A percentile compares a stretch with the other conserved stretches of the same genome.
phyloP scores from a whole-genome alignment of 2,888 invertebrate species.

The Strigamia crassipes region DNA sequence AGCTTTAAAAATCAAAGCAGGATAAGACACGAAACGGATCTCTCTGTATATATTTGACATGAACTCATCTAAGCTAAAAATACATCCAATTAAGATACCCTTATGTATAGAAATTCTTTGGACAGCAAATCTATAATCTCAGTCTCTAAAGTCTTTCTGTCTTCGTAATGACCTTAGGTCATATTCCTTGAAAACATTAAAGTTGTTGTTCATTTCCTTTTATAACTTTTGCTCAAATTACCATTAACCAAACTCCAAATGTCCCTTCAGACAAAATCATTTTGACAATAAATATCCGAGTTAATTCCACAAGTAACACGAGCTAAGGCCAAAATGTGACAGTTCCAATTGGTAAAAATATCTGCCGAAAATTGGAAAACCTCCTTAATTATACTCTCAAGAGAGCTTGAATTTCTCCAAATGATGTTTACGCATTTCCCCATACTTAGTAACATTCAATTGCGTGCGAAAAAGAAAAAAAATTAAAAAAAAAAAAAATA shows the following conservation, averaged over 20 bases:
- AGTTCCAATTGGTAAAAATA: constrained; percentile 19
- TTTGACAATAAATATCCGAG: neutral
- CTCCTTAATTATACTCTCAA: constrained; percentile 18
- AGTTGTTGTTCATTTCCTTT: neutral
- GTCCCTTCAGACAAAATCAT: neutral
- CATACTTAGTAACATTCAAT: neutral
- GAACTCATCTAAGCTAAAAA: neutral
- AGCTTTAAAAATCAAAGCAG: no score
- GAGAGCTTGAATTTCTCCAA: constrained; percentile 1
- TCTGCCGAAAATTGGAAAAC: neutral
- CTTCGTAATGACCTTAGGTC: neutral
- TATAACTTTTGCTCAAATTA: neutral
- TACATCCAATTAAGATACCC: neutral
- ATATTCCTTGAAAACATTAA: neutral
- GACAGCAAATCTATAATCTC: neutral
- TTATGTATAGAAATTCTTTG: neutral
- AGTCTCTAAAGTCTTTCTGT: neutral
- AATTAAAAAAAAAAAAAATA: neutral
- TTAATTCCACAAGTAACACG: neutral
- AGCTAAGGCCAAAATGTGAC: constrained; percentile 12
- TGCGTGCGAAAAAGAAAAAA: neutral
- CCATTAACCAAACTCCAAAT: neutral
- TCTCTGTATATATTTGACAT: neutral
- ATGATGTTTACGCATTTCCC: constrained; percentile 9
- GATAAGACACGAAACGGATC: no score